Percentiles rank a stretch among this genome's conserved stretches.
phyloP scores from a whole-genome alignment of 1,140 invertebrate genomes.

The Branchinecta lindahli region DNA sequence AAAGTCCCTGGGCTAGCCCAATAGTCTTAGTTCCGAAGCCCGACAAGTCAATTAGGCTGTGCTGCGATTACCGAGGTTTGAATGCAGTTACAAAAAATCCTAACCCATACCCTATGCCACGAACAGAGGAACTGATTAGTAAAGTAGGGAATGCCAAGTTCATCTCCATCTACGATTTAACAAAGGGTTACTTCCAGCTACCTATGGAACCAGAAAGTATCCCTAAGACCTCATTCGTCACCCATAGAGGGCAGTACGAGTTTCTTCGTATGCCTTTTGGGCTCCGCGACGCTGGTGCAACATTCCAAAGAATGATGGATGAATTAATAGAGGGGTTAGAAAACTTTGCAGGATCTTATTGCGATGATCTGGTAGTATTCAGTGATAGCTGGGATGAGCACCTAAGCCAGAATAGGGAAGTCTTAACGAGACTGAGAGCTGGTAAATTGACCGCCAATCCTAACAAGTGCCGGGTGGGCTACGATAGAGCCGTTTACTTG shows the following conservation, averaged over 20 bases:
- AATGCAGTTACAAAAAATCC: conserved; percentile 33
- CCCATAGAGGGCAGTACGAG: conserved; percentile 25
- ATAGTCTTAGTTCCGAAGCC: conserved; percentile 17
- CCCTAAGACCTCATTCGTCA: conserved; percentile 32
- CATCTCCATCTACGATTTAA: conserved; percentile 28
- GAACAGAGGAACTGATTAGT: conserved; percentile 29
- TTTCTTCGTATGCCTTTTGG: conserved; percentile 23
- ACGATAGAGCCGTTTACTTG: too few species aligned
- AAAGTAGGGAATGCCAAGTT: conserved; percentile 22
- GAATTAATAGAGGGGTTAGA: conserved; percentile 20
- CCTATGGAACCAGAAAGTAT: conserved; percentile 26
- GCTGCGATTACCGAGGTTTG: conserved; percentile 33
- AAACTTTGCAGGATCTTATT: too few species aligned
- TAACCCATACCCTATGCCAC: conserved; percentile 32
- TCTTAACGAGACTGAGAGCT: too few species aligned
- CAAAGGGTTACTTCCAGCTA: conserved; percentile 34
- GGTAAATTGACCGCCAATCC: too few species aligned
- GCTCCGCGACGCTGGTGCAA: conserved; percentile 20
- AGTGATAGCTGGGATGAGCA: too few species aligned
- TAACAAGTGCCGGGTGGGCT: too few species aligned
- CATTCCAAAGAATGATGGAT: conserved; percentile 23
- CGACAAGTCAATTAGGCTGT: conserved; percentile 29
- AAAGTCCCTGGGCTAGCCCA: conserved; percentile 15
- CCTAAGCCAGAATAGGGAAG: too few species aligned
- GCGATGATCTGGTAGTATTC: too few species aligned